Evolutionary conservation across 2,888 invertebrate species (phyloP).

Genomic region (Epistrophe grossulariae): DNA sequence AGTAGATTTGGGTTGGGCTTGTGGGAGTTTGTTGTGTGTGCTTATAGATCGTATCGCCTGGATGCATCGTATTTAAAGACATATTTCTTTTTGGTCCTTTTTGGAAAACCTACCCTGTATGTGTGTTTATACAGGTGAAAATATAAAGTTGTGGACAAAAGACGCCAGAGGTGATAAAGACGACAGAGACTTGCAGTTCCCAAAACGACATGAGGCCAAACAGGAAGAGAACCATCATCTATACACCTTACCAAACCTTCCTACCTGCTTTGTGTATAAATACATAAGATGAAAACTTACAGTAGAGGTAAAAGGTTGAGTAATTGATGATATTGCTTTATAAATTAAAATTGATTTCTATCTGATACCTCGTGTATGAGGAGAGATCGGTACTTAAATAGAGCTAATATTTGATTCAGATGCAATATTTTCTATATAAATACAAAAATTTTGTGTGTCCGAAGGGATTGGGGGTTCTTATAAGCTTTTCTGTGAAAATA

Average conservation of each 20-base stretch:
- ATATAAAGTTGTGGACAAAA: background rate
- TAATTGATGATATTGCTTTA: background rate
- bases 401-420: too few relatives aligned
- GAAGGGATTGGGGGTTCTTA: too few relatives aligned
- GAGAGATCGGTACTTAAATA: too few relatives aligned
- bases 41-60: constrained; percentile 27
- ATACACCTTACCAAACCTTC: background rate
- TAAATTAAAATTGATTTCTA: background rate
- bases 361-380: too few relatives aligned
- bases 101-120: background rate
- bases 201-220: constrained; percentile 2
- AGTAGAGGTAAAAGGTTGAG: constrained; percentile 31
- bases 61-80: constrained; percentile 26
- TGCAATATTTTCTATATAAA: too few relatives aligned
- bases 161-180: constrained; percentile 13
- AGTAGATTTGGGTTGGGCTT: background rate
- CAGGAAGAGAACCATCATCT: constrained; percentile 39
- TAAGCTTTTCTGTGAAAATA: too few relatives aligned
- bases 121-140: background rate
- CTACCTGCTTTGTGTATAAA: background rate
- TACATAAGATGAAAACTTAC: constrained; percentile 7
- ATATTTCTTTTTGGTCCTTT: background rate
- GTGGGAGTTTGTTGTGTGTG: constrained; percentile 20
- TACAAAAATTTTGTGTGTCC: too few relatives aligned
- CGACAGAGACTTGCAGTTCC: constrained; percentile 37